Percentiles rank a stretch among this genome's conserved stretches.
Conservation (phyloP, 2,888 invertebrate species). For the Eristalinus aeneus region DNA sequence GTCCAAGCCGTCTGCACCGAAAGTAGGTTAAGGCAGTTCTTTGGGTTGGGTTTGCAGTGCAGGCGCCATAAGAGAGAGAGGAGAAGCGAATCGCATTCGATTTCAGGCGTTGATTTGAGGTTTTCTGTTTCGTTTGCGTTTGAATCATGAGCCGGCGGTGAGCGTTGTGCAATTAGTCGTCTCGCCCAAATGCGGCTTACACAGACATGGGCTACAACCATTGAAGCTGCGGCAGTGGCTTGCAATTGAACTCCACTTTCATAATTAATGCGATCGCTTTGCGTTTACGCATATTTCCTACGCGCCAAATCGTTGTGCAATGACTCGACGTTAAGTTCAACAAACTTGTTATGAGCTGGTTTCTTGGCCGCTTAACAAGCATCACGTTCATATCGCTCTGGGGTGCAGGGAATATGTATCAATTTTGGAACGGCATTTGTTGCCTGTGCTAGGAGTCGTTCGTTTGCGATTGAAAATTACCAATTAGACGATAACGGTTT, state of each 20-base stretch:
- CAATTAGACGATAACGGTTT: neutral
- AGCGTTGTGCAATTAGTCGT: conserved; percentile 51
- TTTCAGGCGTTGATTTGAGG: conserved; percentile 10
- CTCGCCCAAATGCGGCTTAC: conserved; percentile 48
- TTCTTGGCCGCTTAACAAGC: neutral
- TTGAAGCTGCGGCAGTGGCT: neutral
- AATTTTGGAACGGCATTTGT: conserved; percentile 4
- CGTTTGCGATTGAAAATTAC: neutral
- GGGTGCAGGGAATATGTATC: conserved; percentile 22
- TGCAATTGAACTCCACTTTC: conserved; percentile 69
- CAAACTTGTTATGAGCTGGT: conserved; percentile 57
- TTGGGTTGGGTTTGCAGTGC: conserved; percentile 47
- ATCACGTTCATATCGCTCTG: neutral
- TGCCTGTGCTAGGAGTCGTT: neutral
- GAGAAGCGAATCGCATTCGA: conserved; percentile 38
- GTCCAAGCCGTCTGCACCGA: conserved; percentile 44
- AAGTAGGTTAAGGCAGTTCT: conserved; percentile 75
- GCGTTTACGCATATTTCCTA: conserved; percentile 52
- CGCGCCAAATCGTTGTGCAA: conserved; percentile 60
- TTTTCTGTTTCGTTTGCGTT: conserved; percentile 17
- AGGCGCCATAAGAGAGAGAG: conserved; percentile 14
- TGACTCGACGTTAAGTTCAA: conserved; percentile 54
- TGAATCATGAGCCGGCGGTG: conserved; percentile 4
- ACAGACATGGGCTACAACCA: conserved; percentile 22
- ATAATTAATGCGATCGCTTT: conserved; percentile 59